Evolutionary conservation across 2,797 vertebrate species (phyloP), one percentile per base, ranked within the genome.

Genomic region (Etheostoma perlongum): DNA sequence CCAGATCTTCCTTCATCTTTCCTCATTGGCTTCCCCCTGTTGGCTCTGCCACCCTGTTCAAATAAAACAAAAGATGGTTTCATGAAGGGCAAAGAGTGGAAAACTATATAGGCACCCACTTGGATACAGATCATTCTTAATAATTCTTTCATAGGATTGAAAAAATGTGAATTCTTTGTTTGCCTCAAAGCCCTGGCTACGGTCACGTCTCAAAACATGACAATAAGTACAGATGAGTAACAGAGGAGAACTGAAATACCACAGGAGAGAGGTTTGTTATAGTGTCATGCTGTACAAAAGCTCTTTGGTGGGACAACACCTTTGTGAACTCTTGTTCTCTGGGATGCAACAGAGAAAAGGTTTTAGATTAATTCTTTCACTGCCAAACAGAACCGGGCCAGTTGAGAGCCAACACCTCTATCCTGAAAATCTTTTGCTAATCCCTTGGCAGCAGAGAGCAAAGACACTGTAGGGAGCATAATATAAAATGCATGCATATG

Each of bases 401-500:
- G 30, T 63, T 69, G 65, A 74, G 53, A 55, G 59, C 21, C 4
- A 55, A 53, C 57, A 76, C 61, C 69, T 78, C 62, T 68, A 82
- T 83, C 63, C 55, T 63, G 30, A 75, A 78, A 82, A 81, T 68
- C 54, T 81, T n/a, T n/a, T 59, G 58, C 63, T 84, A 73, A 90
- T 86, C 81, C 74, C 23, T 72, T 27, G 12, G 72, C 65, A 63
- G 66, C 54, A 54, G 46, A 74, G 21, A 84, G 64, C 55, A 73
- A 44, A 73, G 8, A 71, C 61, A 69, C 47, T 54, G 44, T 52
- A 44, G 21, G 57, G 21, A 61, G 21, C 10, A 48, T 60, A 30
- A 66, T 74, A 73, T 54, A 64, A 82, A 76, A 82, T 64, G 36
- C 73, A 72, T 25, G 62, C 30, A 73, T 54, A 62, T 65, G 27